phyloP scores from a whole-genome alignment of 2,888 invertebrate genomes.

The Noctua comes region DNA sequence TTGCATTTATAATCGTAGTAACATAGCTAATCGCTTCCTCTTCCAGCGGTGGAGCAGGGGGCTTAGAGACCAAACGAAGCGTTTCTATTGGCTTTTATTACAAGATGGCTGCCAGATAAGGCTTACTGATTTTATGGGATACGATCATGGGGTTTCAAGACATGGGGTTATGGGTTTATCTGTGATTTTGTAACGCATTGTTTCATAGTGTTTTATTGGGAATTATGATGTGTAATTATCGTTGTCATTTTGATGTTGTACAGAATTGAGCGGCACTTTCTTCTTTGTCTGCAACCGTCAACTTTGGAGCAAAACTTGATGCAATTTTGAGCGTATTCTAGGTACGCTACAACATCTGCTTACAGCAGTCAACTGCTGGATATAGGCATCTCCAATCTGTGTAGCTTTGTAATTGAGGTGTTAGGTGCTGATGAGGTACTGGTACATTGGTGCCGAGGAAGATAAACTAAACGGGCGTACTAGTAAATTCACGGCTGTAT shows the following conservation, averaged over 20 bases:
- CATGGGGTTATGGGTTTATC: slow-evolving; percentile 50
- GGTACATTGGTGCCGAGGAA: too few relatives aligned
- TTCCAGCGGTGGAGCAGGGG: background rate
- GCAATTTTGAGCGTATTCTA: background rate
- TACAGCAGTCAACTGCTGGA: background rate
- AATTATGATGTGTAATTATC: slow-evolving; percentile 29
- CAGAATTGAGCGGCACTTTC: background rate
- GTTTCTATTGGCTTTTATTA: slow-evolving; percentile 68
- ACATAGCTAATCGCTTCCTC: background rate
- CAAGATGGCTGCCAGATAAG: slow-evolving; percentile 62
- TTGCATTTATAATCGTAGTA: background rate
- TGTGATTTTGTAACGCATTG: slow-evolving; percentile 42
- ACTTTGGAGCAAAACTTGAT: background rate
- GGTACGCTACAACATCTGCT: background rate
- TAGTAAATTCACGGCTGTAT: too few relatives aligned
- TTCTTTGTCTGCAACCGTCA: background rate
- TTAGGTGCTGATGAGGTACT: too few relatives aligned
- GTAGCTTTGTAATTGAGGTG: too few relatives aligned
- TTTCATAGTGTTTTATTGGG: slow-evolving; percentile 41
- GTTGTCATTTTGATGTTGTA: slow-evolving; percentile 25
- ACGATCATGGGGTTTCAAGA: slow-evolving; percentile 51
- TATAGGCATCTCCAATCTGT: background rate
- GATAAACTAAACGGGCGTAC: too few relatives aligned
- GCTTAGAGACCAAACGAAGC: slow-evolving; percentile 42
- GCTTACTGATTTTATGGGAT: slow-evolving; percentile 61